Evolutionary conservation across 2,797 vertebrate species (phyloP), one percentile per base, ranked within the genome.

Genomic region (Coreius guichenoti): DNA sequence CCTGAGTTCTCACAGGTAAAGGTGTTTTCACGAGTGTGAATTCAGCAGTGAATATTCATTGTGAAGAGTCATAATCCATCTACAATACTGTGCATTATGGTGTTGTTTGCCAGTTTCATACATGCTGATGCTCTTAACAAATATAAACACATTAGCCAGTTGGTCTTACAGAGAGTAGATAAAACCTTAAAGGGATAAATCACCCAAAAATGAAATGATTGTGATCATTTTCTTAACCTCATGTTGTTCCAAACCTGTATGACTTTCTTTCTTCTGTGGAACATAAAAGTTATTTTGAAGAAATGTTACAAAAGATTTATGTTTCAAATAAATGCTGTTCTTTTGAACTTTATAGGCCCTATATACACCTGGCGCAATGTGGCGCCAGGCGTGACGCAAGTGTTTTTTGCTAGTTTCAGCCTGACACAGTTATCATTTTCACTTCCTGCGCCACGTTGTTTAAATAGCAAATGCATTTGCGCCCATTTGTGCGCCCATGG

Each of bases 121-220:
- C 54, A 81, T 43, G 36, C 26, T 74, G 69, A 36, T 33, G 70
- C 81, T 75, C 81, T 83, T 75, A 67, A 31, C 58, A 67, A 75
- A 75, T 36, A 21, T 6, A 76, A 61, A 43, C 16, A 39, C 43
- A 75, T 83, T 56, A 36, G 21, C 33, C 29, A 36, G 68, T 45
- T n/a, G 39, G 73, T 73, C 7, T 1, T 82, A 31, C 5, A 73
- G 58, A 51, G 21, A 63, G 39, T 45, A 39, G 26, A 19, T 33
- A 72, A 47, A 74, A 65, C 3, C 21, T 56, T 39, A 39, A 56
- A 76, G 7, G 21, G 19, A n/a, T 36, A 63, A 56, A 36, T 31
- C 14, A 36, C 2, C 4, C 5, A n/a, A 39, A 70, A 81, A n/a
- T 49, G 5, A 45, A n/a, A 33, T 6, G 3, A 12, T 13, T n/a